phyloP scores from a whole-genome alignment of 2,113 vertebrate species.

The Tragelaphus imberbis region DNA sequence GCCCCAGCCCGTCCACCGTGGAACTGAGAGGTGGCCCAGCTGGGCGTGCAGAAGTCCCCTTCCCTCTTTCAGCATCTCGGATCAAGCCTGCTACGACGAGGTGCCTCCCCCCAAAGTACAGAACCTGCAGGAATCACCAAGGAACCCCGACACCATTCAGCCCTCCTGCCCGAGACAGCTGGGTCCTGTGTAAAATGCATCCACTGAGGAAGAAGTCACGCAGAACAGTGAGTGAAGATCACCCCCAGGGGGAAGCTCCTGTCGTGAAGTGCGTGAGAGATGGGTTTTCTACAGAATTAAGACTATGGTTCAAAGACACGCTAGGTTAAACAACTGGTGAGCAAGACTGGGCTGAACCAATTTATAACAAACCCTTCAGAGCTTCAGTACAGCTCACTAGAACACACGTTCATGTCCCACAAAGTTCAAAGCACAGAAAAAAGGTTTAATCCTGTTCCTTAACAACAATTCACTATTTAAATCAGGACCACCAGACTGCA shows the following conservation, averaged over 20 bases:
- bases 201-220: background rate
- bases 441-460: background rate
- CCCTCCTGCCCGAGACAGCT: background rate
- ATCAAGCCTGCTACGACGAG: background rate
- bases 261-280: background rate
- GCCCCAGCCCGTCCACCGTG: background rate
- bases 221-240: background rate
- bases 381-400: background rate
- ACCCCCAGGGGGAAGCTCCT: background rate
- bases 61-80: background rate
- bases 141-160: background rate
- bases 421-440: background rate
- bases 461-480: background rate
- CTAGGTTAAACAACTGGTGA: background rate
- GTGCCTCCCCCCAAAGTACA: background rate
- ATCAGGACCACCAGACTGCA: background rate
- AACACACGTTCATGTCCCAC: background rate
- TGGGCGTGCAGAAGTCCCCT: background rate
- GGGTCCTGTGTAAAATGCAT: too few relatives aligned
- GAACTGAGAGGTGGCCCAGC: background rate
- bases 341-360: background rate
- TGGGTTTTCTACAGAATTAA: background rate
- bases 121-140: background rate
- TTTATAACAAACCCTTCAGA: background rate
- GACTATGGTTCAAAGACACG: background rate